Evolutionary conservation across 2,797 vertebrate genomes (phyloP).

Genomic region (Characodon lateralis): DNA sequence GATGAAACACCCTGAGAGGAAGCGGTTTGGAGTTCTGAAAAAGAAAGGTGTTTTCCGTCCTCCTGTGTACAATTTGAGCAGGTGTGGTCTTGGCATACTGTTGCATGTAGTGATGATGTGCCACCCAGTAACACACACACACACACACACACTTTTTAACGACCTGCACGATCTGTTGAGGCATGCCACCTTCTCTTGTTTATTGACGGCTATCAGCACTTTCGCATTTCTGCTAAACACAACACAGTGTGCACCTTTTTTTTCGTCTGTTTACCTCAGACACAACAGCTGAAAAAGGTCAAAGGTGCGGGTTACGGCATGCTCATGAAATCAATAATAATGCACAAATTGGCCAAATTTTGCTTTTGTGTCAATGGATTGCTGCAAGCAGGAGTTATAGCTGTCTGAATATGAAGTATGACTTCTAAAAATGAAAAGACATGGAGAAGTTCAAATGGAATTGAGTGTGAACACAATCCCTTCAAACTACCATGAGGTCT

Average conservation of each 20-base stretch:
- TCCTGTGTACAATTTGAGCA: conserved; percentile 56
- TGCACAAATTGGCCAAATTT: background rate
- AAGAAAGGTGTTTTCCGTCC: conserved; percentile 59
- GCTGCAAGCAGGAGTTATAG: background rate
- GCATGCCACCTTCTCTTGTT: conserved; percentile 59
- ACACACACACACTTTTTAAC: conserved; percentile 20
- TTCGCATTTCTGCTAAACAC: conserved; percentile 70
- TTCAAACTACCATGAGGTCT: conserved; percentile 22
- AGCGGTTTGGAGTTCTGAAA: conserved; percentile 15
- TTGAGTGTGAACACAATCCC: background rate
- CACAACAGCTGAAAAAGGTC: conserved; percentile 65
- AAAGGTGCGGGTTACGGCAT: conserved; percentile 53
- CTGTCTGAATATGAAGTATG: background rate
- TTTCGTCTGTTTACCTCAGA: conserved; percentile 43
- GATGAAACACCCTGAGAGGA: conserved; percentile 32
- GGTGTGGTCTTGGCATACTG: conserved; percentile 53
- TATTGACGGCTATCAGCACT: conserved; percentile 75
- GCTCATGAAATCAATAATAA: conserved; percentile 11
- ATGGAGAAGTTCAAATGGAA: background rate
- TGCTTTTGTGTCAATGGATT: conserved; percentile 4
- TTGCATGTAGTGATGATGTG: conserved; percentile 41
- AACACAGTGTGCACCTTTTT: conserved; percentile 44
- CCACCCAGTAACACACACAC: conserved; percentile 62
- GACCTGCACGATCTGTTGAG: conserved; percentile 49
- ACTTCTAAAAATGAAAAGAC: background rate